Conservation (phyloP, 2,888 invertebrate species). For the Sympetrum striolatum region DNA sequence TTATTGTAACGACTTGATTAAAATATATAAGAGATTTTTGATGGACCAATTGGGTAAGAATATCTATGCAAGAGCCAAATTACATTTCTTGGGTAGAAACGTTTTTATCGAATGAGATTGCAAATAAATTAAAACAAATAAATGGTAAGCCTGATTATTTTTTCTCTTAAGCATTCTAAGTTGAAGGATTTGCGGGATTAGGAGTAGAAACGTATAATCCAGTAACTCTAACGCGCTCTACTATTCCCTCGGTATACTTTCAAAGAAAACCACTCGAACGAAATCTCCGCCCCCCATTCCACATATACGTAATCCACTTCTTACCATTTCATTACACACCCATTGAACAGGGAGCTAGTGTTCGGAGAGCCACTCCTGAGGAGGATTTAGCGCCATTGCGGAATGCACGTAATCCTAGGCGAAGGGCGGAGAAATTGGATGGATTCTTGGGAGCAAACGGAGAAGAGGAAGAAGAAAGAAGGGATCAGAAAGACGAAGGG, state of each 20-base stretch:
- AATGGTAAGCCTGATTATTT: too few species aligned
- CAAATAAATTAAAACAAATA: too few species aligned
- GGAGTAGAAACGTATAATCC: neutral
- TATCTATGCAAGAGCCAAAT: too few species aligned
- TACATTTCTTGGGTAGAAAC: too few species aligned
- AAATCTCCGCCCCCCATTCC: neutral
- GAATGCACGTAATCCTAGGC: constrained; percentile 17
- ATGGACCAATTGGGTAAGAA: too few species aligned
- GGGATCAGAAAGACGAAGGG: neutral
- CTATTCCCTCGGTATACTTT: neutral
- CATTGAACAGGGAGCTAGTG: neutral
- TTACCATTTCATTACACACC: constrained; percentile 15
- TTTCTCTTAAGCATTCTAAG: too few species aligned
- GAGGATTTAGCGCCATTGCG: constrained; percentile 32
- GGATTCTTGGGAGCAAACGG: neutral
- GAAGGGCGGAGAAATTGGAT: neutral
- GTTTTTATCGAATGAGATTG: too few species aligned
- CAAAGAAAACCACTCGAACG: neutral
- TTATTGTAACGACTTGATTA: too few species aligned
- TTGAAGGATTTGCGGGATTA: too few species aligned
- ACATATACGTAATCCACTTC: constrained; percentile 16
- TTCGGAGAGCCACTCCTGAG: neutral
- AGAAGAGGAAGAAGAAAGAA: neutral
- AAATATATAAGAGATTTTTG: too few species aligned
- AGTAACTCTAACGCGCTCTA: neutral